A percentile compares a stretch with the other conserved stretches of the same genome.
phyloP scores from a whole-genome alignment of 2,113 vertebrate species.

The Spheniscus mendiculus region DNA sequence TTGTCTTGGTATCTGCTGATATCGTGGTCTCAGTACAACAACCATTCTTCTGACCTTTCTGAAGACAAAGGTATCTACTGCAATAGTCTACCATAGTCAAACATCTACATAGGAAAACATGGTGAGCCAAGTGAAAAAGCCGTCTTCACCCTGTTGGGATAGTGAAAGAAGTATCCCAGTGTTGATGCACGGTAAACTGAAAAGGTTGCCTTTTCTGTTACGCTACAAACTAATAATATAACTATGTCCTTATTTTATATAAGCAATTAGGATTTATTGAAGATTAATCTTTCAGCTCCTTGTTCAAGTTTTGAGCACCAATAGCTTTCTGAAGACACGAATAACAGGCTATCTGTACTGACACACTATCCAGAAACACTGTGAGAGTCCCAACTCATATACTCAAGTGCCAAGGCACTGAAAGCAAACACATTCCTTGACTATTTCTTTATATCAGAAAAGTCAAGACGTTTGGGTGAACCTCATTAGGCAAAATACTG shows the following conservation, averaged over 20 bases:
- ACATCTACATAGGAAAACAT: not conserved
- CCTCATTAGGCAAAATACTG: not conserved
- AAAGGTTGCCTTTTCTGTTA: not conserved
- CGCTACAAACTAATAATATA: not conserved
- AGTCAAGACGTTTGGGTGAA: not conserved
- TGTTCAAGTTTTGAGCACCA: not conserved
- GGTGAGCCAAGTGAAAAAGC: not conserved
- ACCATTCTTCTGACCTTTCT: not conserved
- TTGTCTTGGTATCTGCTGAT: not conserved
- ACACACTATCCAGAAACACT: not conserved
- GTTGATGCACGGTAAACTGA: not conserved
- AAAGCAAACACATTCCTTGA: not conserved
- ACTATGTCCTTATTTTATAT: not conserved
- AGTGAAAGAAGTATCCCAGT: not conserved
- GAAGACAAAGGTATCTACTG: not conserved
- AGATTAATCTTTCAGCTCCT: not conserved
- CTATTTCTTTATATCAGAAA: not conserved
- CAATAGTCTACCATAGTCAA: not conserved
- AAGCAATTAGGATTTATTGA: not conserved
- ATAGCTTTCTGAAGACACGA: not conserved
- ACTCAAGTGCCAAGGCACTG: not conserved
- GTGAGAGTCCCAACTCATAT: not conserved
- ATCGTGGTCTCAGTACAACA: not conserved
- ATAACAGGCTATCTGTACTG: not conserved
- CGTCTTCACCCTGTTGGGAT: not conserved